Percentiles rank a stretch among this genome's conserved stretches.
phyloP scores from a whole-genome alignment of 1,140 invertebrate genomes.

The Cephus cinctus region DNA sequence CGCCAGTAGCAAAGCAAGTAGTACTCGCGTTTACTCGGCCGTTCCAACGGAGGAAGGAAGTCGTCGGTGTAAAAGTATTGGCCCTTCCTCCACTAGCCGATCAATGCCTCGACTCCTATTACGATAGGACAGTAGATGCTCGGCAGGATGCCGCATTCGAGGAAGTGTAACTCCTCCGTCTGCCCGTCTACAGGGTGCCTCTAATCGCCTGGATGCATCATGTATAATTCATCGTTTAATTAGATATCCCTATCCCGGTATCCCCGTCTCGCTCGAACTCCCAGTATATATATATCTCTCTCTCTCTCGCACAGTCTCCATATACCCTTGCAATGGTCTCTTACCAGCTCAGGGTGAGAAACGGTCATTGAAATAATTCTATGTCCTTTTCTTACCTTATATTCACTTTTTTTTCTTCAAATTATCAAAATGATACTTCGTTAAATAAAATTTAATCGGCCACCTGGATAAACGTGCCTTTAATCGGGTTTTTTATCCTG shows the following conservation, averaged over 20 bases:
- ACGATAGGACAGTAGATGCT: conserved; percentile 33
- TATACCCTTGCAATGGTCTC: not conserved
- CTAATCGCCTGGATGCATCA: conserved; percentile 39
- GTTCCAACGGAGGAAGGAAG: conserved; percentile 50
- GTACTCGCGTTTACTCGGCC: conserved; percentile 45
- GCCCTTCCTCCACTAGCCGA: conserved; percentile 27
- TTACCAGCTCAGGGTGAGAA: too few species aligned
- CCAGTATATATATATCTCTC: too few species aligned
- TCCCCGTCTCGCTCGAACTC: too few species aligned
- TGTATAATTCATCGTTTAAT: conserved; percentile 48
- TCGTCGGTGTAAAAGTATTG: conserved; percentile 38
- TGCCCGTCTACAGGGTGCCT: conserved; percentile 35
- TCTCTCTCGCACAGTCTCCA: not conserved
- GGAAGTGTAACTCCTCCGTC: conserved; percentile 36
- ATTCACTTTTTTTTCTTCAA: too few species aligned
- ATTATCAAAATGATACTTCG: too few species aligned
- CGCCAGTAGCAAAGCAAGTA: conserved; percentile 23
- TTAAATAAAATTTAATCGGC: too few species aligned
- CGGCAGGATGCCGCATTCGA: conserved; percentile 47
- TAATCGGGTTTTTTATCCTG: too few species aligned
- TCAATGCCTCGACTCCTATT: conserved; percentile 12
- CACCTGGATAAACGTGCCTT: too few species aligned
- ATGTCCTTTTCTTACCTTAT: too few species aligned
- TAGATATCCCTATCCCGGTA: too few species aligned
- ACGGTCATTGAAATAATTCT: too few species aligned